Evolutionary conservation across 2,888 invertebrate genomes (phyloP), one percentile per base, ranked within the genome.

Genomic region (Hipparchia semele): DNA sequence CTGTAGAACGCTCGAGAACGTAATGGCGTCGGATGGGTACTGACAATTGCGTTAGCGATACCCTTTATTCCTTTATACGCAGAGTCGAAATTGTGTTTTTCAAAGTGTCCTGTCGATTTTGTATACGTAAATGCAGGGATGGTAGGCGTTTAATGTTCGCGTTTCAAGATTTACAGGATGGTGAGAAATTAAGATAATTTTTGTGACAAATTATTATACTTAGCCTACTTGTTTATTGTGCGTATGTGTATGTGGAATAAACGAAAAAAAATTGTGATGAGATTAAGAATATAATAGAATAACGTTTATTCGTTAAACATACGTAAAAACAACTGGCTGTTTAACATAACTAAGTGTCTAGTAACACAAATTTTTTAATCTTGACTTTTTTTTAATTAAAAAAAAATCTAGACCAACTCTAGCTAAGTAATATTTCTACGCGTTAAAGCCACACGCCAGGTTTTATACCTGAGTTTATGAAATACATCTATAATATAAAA

Each of bases 1-100:
- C 79, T 78, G 75, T 83, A 83, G 82, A 80, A 80, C 79, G 74
- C 78, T 81, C 80, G 79, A 82, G 82, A 83, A 79, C 80, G 81
- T 83, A 83, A 84, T 82, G 80, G 81, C 79, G 80, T 75, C 76
- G 73, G 70, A 62, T 73, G 64, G 60, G 53, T 54, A 49, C 54
- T 46, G 23, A 71, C 72, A 56, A 70, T 9, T 74, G 76, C 77
- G 71, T 70, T 64, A 72, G 73, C 58, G 62, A 71, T 76, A 75
- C 76, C 62, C 79, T 75, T 76, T 82, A 81, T 74, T 65, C 23
- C 73, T 39, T 70, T 69, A 46, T 7, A 62, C 33, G 53, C 68
- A 75, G 59, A 70, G 65, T 54, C 12, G 58, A 70, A 23, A 46
- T 23, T 54, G 45, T 23, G 46, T 6, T 33, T 58, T 49, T 56